Percentiles rank a stretch among this genome's conserved stretches.
phyloP scores from a whole-genome alignment of 1,140 invertebrate genomes.

The Phortica variegata region DNA sequence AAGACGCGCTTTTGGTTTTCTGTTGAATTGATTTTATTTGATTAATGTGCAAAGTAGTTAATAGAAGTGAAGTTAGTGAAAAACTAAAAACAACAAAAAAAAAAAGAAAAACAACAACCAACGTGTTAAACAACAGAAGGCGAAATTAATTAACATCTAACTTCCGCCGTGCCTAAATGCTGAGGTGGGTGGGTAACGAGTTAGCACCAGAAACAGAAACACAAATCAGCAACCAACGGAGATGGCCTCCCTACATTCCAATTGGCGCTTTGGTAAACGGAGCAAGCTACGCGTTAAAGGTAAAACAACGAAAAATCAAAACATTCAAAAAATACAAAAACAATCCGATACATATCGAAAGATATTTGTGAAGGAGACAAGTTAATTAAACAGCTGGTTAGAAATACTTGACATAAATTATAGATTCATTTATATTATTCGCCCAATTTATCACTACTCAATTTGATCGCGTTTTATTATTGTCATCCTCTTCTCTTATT shows the following conservation, averaged over 20 bases:
- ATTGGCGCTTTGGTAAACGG: conserved; percentile 52
- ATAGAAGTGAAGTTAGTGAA: too few relatives aligned
- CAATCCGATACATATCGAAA: background rate
- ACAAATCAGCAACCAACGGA: too few relatives aligned
- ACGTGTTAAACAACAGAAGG: background rate
- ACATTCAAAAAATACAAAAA: background rate
- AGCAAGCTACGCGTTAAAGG: conserved; percentile 52
- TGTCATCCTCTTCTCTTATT: too few relatives aligned
- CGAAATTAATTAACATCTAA: background rate
- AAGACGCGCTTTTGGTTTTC: too few relatives aligned
- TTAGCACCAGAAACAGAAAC: conserved; percentile 1
- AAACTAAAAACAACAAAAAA: background rate
- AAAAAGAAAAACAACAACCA: background rate
- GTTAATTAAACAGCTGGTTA: background rate
- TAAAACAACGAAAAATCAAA: background rate
- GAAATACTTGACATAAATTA: background rate
- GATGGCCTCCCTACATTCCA: conserved; percentile 48
- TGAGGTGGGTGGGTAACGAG: background rate
- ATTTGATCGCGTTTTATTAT: conserved; percentile 19
- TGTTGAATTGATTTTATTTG: too few relatives aligned
- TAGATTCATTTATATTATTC: conserved; percentile 12
- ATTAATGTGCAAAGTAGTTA: too few relatives aligned
- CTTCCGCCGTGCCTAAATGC: background rate
- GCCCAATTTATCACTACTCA: background rate
- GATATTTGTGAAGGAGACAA: background rate